Percentiles rank a stretch among this genome's conserved stretches.
These are phyloP conservation scores for Peromyscus maniculatus DNA, from an alignment of 2,113 vertebrate genomes.

Conservation along the genomic window DNA sequence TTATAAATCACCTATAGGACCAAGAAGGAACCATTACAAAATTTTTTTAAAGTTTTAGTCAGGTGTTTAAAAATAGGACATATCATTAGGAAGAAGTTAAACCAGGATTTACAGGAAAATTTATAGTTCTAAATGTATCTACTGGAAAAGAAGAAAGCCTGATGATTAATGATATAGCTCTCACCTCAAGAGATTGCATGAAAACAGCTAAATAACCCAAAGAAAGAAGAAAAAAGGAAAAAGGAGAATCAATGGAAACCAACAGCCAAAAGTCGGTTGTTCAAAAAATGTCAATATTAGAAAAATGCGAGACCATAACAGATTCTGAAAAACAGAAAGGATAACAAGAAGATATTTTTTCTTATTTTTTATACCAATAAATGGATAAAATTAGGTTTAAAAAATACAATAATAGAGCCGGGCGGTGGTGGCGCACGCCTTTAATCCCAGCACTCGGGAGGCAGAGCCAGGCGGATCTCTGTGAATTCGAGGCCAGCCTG, in stretches of 20 bases:
- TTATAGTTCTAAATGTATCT: not conserved
- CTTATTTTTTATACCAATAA: slow-evolving; percentile 35
- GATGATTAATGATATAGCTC: not conserved
- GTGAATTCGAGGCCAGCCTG: no score
- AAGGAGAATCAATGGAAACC: not conserved
- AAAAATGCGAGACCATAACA: not conserved
- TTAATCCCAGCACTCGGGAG: no score
- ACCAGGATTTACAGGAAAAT: not conserved
- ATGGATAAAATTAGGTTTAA: slow-evolving; percentile 7
- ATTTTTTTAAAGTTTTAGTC: not conserved
- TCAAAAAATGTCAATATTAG: not conserved
- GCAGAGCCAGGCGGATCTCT: no score
- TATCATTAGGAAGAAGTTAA: not conserved
- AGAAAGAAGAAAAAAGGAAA: slow-evolving; percentile 5
- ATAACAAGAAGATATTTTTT: not conserved
- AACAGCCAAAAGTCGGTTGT: not conserved
- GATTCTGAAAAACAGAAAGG: not conserved
- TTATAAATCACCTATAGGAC: slow-evolving; percentile 39
- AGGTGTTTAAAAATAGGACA: not conserved
- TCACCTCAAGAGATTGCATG: slow-evolving; percentile 11
- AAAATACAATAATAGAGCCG: slow-evolving; percentile 23
- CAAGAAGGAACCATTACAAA: not conserved
- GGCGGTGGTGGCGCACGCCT: no score
- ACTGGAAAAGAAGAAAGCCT: not conserved
- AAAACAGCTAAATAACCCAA: not conserved